Conservation (phyloP, 2,113 vertebrate genomes). For the Anoura caudifer region DNA sequence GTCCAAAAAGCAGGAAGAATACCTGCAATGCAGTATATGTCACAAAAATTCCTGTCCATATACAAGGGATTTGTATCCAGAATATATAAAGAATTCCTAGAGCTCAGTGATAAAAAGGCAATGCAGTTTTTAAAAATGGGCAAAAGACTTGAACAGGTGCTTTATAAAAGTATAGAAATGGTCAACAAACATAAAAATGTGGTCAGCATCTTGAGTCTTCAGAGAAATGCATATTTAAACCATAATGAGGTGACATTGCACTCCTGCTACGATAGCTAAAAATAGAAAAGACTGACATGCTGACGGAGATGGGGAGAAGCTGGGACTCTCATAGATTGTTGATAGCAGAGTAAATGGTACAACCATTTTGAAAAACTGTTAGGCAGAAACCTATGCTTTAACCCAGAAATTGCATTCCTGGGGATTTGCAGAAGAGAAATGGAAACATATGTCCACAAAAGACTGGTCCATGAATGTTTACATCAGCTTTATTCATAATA, state of each 20-base stretch:
- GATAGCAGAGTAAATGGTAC: not conserved
- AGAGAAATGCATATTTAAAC: not conserved
- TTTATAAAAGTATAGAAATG: not conserved
- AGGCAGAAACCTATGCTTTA: not conserved
- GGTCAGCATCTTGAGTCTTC: not conserved
- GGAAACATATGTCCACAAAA: not conserved
- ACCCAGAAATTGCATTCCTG: not conserved
- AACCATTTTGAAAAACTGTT: not conserved
- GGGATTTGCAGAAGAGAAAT: not conserved
- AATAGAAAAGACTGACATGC: not conserved
- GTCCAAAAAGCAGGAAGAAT: not conserved
- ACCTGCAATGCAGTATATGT: not conserved
- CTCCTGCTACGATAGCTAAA: not conserved
- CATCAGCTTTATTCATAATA: not conserved
- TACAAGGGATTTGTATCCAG: not conserved
- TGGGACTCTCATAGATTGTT: not conserved
- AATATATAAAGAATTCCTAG: not conserved
- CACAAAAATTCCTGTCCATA: not conserved
- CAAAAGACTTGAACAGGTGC: not conserved
- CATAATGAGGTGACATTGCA: not conserved
- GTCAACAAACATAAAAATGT: not conserved
- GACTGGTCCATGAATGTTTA: not conserved
- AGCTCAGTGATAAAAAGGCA: not conserved
- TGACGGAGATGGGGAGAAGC: not conserved
- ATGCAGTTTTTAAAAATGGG: not conserved